These are phyloP conservation scores for Folsomia candida DNA, from an alignment of 2,888 invertebrate genomes.

Conservation along the genomic window DNA sequence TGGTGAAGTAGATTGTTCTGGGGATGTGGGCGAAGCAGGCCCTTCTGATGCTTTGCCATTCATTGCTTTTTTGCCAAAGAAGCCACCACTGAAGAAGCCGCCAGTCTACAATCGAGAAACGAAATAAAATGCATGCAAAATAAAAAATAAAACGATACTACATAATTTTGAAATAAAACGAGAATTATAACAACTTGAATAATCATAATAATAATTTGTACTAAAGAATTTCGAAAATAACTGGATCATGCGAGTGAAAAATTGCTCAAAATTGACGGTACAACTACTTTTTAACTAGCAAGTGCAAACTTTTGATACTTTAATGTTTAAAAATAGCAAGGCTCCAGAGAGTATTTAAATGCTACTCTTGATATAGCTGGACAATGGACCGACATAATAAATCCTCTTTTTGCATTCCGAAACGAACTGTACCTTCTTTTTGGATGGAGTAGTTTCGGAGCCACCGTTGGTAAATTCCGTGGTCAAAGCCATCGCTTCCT, in stretches of 20 bases:
- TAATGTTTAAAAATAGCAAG: conserved; percentile 15
- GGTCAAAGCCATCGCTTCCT: conserved; percentile 52
- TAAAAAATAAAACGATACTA: conserved; percentile 34
- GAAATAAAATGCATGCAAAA: conserved; percentile 32
- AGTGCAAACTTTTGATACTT: too few species aligned
- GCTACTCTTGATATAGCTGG: too few species aligned
- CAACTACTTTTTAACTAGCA: too few species aligned
- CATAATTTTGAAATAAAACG: conserved; percentile 22
- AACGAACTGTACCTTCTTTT: conserved; percentile 39
- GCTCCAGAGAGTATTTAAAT: conserved; percentile 5
- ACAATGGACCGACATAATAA: too few species aligned
- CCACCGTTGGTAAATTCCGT: conserved; percentile 41
- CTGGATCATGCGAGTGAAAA: too few species aligned
- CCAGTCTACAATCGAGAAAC: conserved; percentile 41
- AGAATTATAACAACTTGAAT: too few species aligned
- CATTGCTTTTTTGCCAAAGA: conserved; percentile 48
- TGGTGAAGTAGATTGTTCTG: conserved; percentile 29
- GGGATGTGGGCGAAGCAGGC: conserved; percentile 44
- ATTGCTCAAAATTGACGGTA: too few species aligned
- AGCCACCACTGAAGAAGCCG: conserved; percentile 50
- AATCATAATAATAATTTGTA: too few species aligned
- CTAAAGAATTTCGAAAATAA: too few species aligned
- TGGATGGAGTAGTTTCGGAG: conserved; percentile 37
- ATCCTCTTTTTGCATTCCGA: too few species aligned
- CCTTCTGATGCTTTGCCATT: conserved; percentile 45